phyloP scores from a whole-genome alignment of 2,888 invertebrate species.

The Endomychus coccineus region DNA sequence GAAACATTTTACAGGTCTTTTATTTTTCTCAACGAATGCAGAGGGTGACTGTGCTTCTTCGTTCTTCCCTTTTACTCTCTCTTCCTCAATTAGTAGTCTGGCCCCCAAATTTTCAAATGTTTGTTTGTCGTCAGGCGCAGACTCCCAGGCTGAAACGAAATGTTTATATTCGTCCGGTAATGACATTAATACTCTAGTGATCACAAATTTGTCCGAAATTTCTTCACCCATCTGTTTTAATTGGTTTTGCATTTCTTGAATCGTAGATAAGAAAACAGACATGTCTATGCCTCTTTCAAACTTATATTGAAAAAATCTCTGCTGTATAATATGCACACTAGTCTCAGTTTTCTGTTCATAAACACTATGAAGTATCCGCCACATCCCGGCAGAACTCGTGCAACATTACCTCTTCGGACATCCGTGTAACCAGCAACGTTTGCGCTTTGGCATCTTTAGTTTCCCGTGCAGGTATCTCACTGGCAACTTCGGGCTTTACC shows the following conservation, averaged over 20 bases:
- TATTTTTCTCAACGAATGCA: slow-evolving; percentile 7
- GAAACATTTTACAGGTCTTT: slow-evolving; percentile 19
- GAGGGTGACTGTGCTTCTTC: slow-evolving; percentile 3
- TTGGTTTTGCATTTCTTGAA: slow-evolving; percentile 18
- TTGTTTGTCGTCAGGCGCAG: slow-evolving; percentile 20
- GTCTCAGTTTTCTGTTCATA: slow-evolving; percentile 33
- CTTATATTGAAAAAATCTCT: slow-evolving; percentile 30
- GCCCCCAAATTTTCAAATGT: slow-evolving; percentile 23
- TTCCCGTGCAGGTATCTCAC: too few species aligned
- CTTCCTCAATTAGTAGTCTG: too few species aligned
- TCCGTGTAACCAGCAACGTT: too few species aligned
- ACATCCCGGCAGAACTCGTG: slow-evolving; percentile 23
- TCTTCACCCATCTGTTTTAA: slow-evolving; percentile 21
- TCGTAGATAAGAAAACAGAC: slow-evolving; percentile 21
- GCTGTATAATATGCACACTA: slow-evolving; percentile 32
- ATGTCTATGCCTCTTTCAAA: slow-evolving; percentile 23
- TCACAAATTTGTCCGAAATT: slow-evolving; percentile 21
- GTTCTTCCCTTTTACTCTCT: slow-evolving; percentile 16
- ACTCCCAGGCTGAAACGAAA: slow-evolving; percentile 25
- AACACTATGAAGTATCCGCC: slow-evolving; percentile 22
- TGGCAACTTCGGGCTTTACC: too few species aligned
- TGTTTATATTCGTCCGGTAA: slow-evolving; percentile 20
- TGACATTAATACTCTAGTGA: slow-evolving; percentile 21
- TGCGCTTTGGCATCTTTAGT: too few species aligned
- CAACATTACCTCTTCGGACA: slow-evolving; percentile 20